Evolutionary conservation across 2,888 invertebrate species (phyloP), one percentile per base, ranked within the genome.

Genomic region (Melolontha melolontha): DNA sequence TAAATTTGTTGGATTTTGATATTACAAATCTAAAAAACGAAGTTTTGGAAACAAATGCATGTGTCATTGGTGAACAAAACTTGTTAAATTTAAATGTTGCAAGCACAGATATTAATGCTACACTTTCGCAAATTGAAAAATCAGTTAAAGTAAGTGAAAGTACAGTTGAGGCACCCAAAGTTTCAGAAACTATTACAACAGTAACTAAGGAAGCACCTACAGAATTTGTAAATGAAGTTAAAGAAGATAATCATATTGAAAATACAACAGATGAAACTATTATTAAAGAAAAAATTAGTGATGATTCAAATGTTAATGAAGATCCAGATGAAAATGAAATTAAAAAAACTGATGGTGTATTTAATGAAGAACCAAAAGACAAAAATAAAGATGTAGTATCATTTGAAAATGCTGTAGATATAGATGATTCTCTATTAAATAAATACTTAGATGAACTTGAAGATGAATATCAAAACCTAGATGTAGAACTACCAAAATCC

Each of bases 371-470:
- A 64, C 64, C 10, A 7, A 44, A 57, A 59, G 64, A 64, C 17
- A 44, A 5, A 7, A 17, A 22, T 2, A 39, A 42, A 17, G 54
- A 68, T 41, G 66, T 71, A 17, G 70, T 81, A 41, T 78, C 80
- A 11, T 82, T 83, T 72, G 75, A 77, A 47, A 74, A 77, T 44
- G 73, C 78, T 47, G 69, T 81, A 10, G 78, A 81, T 64, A 68
- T 84, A 10, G 81, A 82, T 73, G 83, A 83, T 51, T 74, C 74
- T 8, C 81, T 82, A 69, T 70, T 83, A 27, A 78, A 81, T 64
- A 74, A 81, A 55, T 80, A 82, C 74, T 73, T 81, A 47, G 80
- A 81, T 42, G 77, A 80, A 59, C 72, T 84, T 29, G 84, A 83
- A 70, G 70, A 78, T 17, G 81, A 81, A 71, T 73, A 71, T 27